A percentile compares a stretch with the other conserved stretches of the same genome.
Evolutionary conservation across 1,140 invertebrate species (phyloP).

Genomic region (Ceratosolen fusciceps): DNA sequence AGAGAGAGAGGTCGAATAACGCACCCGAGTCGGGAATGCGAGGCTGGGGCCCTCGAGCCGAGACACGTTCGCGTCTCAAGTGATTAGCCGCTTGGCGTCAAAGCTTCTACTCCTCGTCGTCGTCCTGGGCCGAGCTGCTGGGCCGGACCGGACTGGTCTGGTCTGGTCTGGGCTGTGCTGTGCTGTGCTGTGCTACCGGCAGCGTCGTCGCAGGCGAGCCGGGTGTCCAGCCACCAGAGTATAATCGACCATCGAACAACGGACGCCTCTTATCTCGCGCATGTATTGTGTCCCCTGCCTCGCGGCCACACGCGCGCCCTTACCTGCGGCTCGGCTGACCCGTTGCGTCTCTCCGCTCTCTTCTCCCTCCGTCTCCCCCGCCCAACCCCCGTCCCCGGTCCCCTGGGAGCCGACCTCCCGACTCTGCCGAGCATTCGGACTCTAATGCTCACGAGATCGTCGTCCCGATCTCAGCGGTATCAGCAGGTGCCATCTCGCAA

Average conservation of each 20-base stretch:
- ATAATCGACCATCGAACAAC: not conserved
- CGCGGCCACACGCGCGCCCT: conserved; percentile 22
- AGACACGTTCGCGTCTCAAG: no score
- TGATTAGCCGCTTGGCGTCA: no score
- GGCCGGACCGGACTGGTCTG: no score
- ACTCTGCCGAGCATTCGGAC: conserved; percentile 53
- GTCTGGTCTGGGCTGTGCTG: no score
- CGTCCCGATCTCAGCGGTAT: conserved; percentile 53
- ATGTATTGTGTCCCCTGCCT: conserved; percentile 23
- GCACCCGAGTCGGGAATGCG: no score
- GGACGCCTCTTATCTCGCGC: conserved; percentile 15
- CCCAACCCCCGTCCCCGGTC: conserved; percentile 19
- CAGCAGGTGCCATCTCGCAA: conserved; percentile 60
- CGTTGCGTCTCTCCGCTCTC: conserved; percentile 3
- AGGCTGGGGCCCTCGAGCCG: no score
- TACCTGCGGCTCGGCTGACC: conserved; percentile 24
- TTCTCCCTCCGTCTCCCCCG: conserved; percentile 44
- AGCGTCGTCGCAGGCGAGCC: no score
- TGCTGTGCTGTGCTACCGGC: no score
- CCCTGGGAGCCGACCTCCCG: conserved; percentile 37
- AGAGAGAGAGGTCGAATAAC: no score
- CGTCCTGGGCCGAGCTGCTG: not conserved
- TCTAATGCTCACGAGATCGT: conserved; percentile 58
- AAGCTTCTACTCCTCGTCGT: not conserved
- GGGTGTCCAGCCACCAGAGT: not conserved